Conservation (phyloP, 1,140 invertebrate species). For the Aphaenogaster rudis region DNA sequence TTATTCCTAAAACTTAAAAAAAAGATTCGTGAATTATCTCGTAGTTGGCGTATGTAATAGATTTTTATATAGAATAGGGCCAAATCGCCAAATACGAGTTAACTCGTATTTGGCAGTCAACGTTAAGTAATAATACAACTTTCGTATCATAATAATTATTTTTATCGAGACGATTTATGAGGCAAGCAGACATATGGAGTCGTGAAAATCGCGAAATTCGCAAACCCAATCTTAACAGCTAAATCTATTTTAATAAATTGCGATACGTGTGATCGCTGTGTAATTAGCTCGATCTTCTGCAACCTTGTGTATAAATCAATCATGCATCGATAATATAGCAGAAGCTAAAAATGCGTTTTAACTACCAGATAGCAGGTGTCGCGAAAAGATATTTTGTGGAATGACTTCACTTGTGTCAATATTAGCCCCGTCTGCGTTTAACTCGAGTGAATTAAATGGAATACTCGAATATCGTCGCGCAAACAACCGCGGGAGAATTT, state of each 20-base stretch:
- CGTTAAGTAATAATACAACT: background rate
- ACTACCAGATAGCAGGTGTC: background rate
- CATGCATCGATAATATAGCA: background rate
- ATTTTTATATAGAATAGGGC: too few species aligned
- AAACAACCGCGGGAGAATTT: background rate
- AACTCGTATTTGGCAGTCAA: too few species aligned
- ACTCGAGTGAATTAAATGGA: slow-evolving; percentile 2
- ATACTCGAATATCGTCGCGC: background rate
- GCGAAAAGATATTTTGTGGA: background rate
- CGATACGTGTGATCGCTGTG: background rate
- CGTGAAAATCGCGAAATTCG: background rate
- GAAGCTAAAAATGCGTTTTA: background rate
- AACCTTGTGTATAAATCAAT: background rate
- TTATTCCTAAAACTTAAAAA: too few species aligned
- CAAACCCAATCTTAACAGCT: background rate
- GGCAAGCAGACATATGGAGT: background rate
- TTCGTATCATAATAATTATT: background rate
- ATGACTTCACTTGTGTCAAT: slow-evolving; percentile 34
- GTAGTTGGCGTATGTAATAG: too few species aligned
- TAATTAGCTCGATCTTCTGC: background rate
- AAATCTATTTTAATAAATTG: slow-evolving; percentile 29
- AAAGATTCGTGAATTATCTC: too few species aligned
- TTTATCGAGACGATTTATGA: background rate
- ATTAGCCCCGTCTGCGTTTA: slow-evolving; percentile 2
- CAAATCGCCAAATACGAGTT: too few species aligned